Evolutionary conservation across 2,113 vertebrate species (phyloP).

Genomic region (Ibidorhyncha struthersii): DNA sequence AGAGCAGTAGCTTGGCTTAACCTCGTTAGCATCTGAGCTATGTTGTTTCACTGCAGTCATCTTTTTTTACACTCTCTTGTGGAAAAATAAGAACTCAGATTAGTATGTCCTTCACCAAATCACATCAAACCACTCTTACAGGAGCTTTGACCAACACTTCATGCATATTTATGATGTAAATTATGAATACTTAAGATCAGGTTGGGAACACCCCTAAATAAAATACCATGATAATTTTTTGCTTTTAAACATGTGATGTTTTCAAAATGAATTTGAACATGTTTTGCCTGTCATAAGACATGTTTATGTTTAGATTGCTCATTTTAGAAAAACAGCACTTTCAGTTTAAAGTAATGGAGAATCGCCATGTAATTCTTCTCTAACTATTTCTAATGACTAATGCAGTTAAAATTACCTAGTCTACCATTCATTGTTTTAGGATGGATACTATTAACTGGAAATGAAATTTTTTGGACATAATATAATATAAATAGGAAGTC

Average conservation of each 20-base stretch:
- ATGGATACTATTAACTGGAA: neutral
- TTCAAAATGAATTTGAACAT: constrained; percentile 23
- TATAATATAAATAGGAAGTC: neutral
- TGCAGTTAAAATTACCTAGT: neutral
- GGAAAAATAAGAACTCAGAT: neutral
- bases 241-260: neutral
- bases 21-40: neutral
- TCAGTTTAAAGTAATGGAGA: neutral
- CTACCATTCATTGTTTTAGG: neutral
- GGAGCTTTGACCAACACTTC: neutral
- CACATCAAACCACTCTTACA: neutral
- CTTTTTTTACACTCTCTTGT: neutral
- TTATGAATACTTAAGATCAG: neutral
- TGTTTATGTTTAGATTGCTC: constrained; percentile 39
- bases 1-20: neutral
- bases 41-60: neutral
- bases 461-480: neutral
- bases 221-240: neutral
- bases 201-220: neutral
- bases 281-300: constrained; percentile 10
- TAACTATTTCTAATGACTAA: constrained; percentile 32
- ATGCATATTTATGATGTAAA: neutral
- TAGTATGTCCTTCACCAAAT: neutral
- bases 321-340: constrained; percentile 28
- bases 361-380: constrained; percentile 7